Percentiles rank a stretch among this genome's conserved stretches.
phyloP scores from a whole-genome alignment of 2,113 vertebrate genomes.

The Gymnarchus niloticus region DNA sequence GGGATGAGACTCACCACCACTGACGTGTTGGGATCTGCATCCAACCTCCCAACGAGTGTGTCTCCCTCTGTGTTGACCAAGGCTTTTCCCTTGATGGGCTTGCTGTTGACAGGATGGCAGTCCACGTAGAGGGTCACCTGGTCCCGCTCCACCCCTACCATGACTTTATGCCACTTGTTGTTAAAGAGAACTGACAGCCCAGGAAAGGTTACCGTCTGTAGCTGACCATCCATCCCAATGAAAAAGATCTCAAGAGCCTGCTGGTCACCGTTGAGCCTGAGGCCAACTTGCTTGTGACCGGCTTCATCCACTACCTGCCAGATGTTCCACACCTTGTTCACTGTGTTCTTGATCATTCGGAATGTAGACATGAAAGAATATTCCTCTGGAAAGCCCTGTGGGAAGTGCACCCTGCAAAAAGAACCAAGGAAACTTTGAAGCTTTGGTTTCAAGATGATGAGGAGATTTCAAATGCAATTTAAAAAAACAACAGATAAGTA shows the following conservation, averaged over 20 bases:
- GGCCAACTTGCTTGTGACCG: slow-evolving; percentile 62
- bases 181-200: slow-evolving; percentile 71
- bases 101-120: slow-evolving; percentile 67
- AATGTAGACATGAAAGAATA: slow-evolving; percentile 73
- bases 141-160: slow-evolving; percentile 67
- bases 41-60: slow-evolving; percentile 68
- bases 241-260: slow-evolving; percentile 72
- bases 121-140: slow-evolving; percentile 69
- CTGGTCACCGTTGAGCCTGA: slow-evolving; percentile 67
- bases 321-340: slow-evolving; percentile 72
- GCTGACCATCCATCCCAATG: slow-evolving; percentile 59
- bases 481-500: no score
- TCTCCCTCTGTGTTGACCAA: slow-evolving; percentile 67
- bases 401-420: slow-evolving; percentile 61
- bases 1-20: slow-evolving; percentile 61
- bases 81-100: slow-evolving; percentile 68
- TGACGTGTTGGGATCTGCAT: slow-evolving; percentile 60
- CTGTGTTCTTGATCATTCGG: slow-evolving; percentile 70
- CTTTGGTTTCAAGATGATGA: neutral
- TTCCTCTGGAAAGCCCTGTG: slow-evolving; percentile 68
- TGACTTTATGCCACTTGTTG: slow-evolving; percentile 75
- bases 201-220: slow-evolving; percentile 66
- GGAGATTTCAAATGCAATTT: neutral
- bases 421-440: neutral
- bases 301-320: slow-evolving; percentile 71